These are phyloP conservation scores for Sphecodes monilicornis DNA, from an alignment of 2,888 invertebrate genomes.

Conservation along the genomic window DNA sequence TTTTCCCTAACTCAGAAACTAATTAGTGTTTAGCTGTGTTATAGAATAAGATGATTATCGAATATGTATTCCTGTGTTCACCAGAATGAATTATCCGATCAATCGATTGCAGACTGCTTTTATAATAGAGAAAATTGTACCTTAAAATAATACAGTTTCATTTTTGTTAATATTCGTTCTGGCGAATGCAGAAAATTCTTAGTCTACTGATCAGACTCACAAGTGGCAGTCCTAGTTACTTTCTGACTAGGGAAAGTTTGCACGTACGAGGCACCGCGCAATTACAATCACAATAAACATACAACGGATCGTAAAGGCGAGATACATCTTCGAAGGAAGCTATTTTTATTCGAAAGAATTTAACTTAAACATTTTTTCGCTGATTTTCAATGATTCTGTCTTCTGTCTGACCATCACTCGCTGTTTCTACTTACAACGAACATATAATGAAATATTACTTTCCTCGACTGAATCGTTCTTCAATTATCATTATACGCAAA, in stretches of 20 bases:
- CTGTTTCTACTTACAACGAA: neutral
- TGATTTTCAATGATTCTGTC: neutral
- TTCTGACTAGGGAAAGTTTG: conserved; percentile 1
- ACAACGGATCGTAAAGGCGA: neutral
- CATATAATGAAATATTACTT: neutral
- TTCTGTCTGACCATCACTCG: neutral
- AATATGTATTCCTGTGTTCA: too few relatives aligned
- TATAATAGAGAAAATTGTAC: neutral
- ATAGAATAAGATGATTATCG: neutral
- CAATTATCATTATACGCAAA: neutral
- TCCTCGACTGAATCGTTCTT: neutral
- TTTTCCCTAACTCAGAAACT: neutral
- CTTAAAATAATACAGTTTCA: neutral
- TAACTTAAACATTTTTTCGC: neutral
- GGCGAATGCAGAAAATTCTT: neutral
- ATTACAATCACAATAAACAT: neutral
- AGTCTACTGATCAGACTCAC: neutral
- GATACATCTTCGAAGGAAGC: neutral
- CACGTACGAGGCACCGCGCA: neutral
- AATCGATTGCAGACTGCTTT: neutral
- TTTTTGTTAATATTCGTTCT: neutral
- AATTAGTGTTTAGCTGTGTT: neutral
- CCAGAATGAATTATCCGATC: too few relatives aligned
- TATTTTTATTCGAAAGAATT: neutral
- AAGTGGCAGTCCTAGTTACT: neutral